These are phyloP conservation scores for Penelope pileata DNA, from an alignment of 2,113 vertebrate genomes.

Conservation along the genomic window DNA sequence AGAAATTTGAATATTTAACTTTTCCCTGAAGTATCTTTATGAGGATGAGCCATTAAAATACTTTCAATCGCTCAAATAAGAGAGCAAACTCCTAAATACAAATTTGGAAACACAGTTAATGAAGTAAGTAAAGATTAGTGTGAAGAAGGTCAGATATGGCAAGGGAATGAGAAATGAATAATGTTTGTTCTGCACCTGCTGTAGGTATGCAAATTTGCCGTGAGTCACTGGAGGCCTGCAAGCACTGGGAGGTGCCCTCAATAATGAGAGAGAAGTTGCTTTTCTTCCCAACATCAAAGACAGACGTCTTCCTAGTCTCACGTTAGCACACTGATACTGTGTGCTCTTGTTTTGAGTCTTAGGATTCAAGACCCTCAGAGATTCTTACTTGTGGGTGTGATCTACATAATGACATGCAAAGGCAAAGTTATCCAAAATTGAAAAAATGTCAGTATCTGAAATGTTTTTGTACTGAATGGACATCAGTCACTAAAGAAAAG, in stretches of 20 bases:
- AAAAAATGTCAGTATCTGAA: not conserved
- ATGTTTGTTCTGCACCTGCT: not conserved
- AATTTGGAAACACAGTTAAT: not conserved
- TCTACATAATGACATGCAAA: not conserved
- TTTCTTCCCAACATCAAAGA: slow-evolving; percentile 11
- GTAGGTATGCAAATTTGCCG: not conserved
- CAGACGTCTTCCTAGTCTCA: not conserved
- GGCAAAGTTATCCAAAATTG: not conserved
- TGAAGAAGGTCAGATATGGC: not conserved
- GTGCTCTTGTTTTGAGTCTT: not conserved
- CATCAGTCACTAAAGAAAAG: not conserved
- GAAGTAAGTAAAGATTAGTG: slow-evolving; percentile 10
- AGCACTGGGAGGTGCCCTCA: not conserved
- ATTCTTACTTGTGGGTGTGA: not conserved
- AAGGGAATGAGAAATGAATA: not conserved
- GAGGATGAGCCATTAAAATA: slow-evolving; percentile 12
- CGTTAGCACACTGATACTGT: not conserved
- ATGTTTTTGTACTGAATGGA: not conserved
- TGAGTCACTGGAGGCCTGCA: not conserved
- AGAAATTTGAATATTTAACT: slow-evolving; percentile 13
- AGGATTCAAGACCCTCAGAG: not conserved
- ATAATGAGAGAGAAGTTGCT: not conserved
- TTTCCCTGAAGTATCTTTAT: slow-evolving; percentile 15
- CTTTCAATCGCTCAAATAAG: not conserved
- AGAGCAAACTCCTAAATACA: not conserved